Base-by-base conservation (phyloP, 2,113 vertebrate genomes). In the Erythrocebus patas region DNA sequence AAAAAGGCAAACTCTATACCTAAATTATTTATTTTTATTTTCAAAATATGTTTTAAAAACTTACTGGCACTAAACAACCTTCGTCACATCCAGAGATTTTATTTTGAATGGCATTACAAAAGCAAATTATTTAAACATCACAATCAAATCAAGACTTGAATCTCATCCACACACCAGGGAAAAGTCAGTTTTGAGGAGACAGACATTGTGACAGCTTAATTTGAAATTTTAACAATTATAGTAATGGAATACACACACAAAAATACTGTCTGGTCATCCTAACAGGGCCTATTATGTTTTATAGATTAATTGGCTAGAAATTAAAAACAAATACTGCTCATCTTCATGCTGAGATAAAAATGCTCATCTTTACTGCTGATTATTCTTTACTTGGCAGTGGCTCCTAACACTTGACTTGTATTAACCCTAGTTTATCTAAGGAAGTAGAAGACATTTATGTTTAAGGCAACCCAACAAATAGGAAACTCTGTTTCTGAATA, bases 61-160 rank as follows among this genome's bases (percentile, higher is more conserved):
- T 6, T 64, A 32, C 59, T 81, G 32, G 35, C 55, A 68, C 57
- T 30, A 68, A 66, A 30, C 25, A 2, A 75, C 6, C 25, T 89
- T 84, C 52, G 59, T 25, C 48, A 81, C 8, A 38, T 59, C 12
- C 30, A 84, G 25, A 25, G 10, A 38, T 50, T 91, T 93, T 95
- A 93, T 79, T 55, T n/a, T 79, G n/a, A 80, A 73, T 22, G 59
- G 16, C 35, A 59, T 85, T 20, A 80, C 45, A 66, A 89, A 92
- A 92, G 61, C 72, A 94, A 89, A 84, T 48, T 12, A 1, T 85
- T 73, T 91, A 89, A 55, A 83, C 76, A 27, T 45, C 32, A 79
- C 45, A 89, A n/a, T n/a, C 43, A 73, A 81, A 91, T 88, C 43
- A 92, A 97, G 55, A 96, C 40, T n/a, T 50, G 25, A 80, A 87